A percentile compares a stretch with the other conserved stretches of the same genome.
phyloP scores from a whole-genome alignment of 2,113 vertebrate species.

The Microtus richardsoni region DNA sequence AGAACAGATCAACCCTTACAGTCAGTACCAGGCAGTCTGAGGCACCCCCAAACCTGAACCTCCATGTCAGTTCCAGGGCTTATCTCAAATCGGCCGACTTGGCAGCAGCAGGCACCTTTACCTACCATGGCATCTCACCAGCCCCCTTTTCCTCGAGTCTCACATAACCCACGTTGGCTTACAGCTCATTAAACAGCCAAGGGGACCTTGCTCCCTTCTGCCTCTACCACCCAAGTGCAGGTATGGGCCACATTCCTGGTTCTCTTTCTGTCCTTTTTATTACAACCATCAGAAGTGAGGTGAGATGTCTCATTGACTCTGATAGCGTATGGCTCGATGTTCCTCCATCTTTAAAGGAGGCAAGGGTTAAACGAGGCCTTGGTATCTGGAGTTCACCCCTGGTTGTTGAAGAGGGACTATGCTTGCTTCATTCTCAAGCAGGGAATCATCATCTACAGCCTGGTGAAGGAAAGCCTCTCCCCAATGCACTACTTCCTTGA shows the following conservation, averaged over 20 bases:
- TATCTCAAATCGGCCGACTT: not conserved
- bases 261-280: not conserved
- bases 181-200: not conserved
- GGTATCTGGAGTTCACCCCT: not conserved
- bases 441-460: not conserved
- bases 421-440: not conserved
- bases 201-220: not conserved
- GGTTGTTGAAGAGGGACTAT: not conserved
- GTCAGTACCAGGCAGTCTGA: not conserved
- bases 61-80: not conserved
- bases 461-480: not conserved
- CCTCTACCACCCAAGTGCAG: not conserved
- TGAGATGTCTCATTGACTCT: not conserved
- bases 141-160: not conserved
- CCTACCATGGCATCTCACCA: not conserved
- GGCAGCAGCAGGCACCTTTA: not conserved
- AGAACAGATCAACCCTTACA: not conserved
- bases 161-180: not conserved
- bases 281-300: not conserved
- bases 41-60: not conserved
- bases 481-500: not conserved
- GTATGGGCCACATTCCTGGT: not conserved
- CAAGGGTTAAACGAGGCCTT: not conserved
- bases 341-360: not conserved
- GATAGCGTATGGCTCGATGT: not conserved